Percentiles rank a stretch among this genome's conserved stretches.
Evolutionary conservation across 2,797 vertebrate species (phyloP).

Genomic region (Hypotaenidia philippensis): DNA sequence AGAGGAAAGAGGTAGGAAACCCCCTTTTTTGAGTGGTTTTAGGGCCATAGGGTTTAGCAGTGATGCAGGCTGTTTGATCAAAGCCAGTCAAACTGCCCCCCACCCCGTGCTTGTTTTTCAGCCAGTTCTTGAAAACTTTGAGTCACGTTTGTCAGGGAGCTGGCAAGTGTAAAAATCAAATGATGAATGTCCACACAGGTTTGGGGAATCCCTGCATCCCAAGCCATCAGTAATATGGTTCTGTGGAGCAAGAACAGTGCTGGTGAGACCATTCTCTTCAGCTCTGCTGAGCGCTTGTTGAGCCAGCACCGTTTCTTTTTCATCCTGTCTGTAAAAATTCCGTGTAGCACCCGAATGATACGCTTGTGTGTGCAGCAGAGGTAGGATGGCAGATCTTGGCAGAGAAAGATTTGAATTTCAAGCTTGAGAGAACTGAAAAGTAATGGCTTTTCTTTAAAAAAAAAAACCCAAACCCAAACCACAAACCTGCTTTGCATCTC

Average conservation of each 20-base stretch:
- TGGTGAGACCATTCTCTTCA: accelerated
- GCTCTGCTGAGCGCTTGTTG: not conserved
- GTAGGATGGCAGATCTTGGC: not conserved
- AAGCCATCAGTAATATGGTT: not conserved
- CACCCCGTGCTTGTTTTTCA: not conserved
- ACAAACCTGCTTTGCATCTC: not conserved
- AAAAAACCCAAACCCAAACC: too few relatives aligned
- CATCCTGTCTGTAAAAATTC: not conserved
- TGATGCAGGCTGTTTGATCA: not conserved
- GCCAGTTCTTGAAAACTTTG: not conserved
- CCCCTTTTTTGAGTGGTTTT: not conserved
- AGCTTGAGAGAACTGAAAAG: not conserved
- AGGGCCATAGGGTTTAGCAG: not conserved
- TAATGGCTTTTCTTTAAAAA: not conserved
- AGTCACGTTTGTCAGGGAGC: not conserved
- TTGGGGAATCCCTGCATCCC: not conserved
- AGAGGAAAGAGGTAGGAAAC: not conserved
- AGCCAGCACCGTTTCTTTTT: not conserved
- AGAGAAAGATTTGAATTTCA: not conserved
- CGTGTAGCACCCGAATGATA: not conserved
- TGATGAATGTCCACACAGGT: not conserved
- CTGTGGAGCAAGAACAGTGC: not conserved
- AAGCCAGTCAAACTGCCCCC: not conserved
- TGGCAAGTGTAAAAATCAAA: not conserved
- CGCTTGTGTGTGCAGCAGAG: not conserved